Conservation (phyloP, 2,797 vertebrate species). For the Lithobates pipiens region DNA sequence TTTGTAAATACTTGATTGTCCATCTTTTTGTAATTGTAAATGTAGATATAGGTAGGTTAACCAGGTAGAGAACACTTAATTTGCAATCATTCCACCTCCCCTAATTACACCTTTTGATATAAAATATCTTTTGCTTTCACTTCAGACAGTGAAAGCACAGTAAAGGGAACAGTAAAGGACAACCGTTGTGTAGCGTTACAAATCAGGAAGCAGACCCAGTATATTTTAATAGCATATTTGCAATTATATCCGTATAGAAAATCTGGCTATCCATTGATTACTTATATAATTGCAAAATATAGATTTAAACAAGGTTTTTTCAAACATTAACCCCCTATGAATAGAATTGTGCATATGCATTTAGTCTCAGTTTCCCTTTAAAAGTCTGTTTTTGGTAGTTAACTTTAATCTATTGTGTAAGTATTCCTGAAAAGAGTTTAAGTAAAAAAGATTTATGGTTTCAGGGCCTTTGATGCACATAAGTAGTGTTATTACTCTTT, state of each 20-base stretch:
- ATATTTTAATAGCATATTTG: too few species aligned
- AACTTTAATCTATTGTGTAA: conserved; percentile 2
- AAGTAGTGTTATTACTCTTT: conserved; percentile 54
- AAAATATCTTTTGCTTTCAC: too few species aligned
- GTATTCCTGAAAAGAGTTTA: not conserved
- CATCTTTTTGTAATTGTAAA: too few species aligned
- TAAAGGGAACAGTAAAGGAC: too few species aligned
- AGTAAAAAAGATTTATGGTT: conserved; percentile 5
- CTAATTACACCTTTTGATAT: too few species aligned
- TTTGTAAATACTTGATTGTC: too few species aligned
- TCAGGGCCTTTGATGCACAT: conserved; percentile 44
- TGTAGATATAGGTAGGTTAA: too few species aligned
- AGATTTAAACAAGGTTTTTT: not conserved
- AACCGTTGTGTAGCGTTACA: too few species aligned
- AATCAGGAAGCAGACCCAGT: too few species aligned
- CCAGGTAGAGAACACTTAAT: too few species aligned
- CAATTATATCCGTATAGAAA: not conserved
- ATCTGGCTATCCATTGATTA: not conserved
- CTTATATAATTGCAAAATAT: not conserved
- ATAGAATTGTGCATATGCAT: not conserved
- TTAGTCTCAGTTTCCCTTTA: not conserved
- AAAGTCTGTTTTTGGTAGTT: not conserved
- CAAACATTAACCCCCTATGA: not conserved
- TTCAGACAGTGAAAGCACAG: too few species aligned
- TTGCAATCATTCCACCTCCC: too few species aligned